Evolutionary conservation across 2,888 invertebrate genomes (phyloP).

Genomic region (Nomada hirtipes): DNA sequence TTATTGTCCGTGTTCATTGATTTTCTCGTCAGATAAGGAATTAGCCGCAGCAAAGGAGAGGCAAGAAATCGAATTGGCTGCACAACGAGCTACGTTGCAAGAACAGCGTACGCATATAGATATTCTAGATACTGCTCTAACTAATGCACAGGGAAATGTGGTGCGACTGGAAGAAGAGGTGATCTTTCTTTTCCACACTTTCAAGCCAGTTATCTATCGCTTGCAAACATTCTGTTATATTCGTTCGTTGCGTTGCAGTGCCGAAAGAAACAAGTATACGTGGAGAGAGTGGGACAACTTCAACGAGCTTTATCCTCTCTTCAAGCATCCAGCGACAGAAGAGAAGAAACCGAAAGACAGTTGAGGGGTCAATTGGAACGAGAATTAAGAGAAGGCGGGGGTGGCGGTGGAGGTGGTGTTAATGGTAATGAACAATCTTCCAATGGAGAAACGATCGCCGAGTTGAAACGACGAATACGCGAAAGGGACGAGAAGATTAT

Average conservation of each 20-base stretch:
- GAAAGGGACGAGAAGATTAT: slow-evolving; percentile 90
- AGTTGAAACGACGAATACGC: slow-evolving; percentile 87
- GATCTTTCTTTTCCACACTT: slow-evolving; percentile 47
- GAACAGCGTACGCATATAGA: slow-evolving; percentile 97
- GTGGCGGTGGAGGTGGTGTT: slow-evolving; percentile 77
- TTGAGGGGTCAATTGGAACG: slow-evolving; percentile 93
- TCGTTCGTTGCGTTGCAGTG: slow-evolving; percentile 85
- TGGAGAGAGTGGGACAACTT: slow-evolving; percentile 93
- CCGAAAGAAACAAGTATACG: slow-evolving; percentile 93
- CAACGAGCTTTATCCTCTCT: slow-evolving; percentile 92
- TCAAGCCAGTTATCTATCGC: not conserved
- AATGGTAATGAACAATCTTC: slow-evolving; percentile 82
- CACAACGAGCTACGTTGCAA: slow-evolving; percentile 94
- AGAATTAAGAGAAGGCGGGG: slow-evolving; percentile 88
- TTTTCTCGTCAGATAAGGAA: slow-evolving; percentile 91
- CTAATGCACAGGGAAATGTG: slow-evolving; percentile 95
- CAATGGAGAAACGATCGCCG: slow-evolving; percentile 86
- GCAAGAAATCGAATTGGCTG: slow-evolving; percentile 95
- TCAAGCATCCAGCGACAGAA: slow-evolving; percentile 93
- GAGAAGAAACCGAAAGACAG: slow-evolving; percentile 94
- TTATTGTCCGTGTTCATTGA: not conserved
- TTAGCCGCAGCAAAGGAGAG: slow-evolving; percentile 94
- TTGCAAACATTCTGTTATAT: not conserved
- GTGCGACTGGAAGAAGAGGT: slow-evolving; percentile 95
- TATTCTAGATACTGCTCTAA: slow-evolving; percentile 95